Evolutionary conservation across 2,888 invertebrate genomes (phyloP), one percentile per base, ranked within the genome.

Genomic region (Melipona bicolor): DNA sequence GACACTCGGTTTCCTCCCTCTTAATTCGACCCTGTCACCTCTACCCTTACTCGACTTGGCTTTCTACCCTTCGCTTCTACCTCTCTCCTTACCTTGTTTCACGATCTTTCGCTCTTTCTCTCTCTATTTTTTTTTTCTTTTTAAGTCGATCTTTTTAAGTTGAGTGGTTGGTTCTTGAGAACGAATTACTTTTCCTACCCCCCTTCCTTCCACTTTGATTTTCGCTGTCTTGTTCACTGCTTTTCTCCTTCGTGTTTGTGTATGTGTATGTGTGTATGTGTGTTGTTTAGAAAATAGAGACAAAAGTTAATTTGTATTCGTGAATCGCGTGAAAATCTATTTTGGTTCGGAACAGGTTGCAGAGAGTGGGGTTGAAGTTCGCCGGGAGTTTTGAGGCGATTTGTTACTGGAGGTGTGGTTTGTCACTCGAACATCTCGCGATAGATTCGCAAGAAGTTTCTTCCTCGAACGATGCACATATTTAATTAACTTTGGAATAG

Each of bases 221-320:
- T 54, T 21, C 50, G 52, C 13, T 49, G 56, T 19, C 19, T 19
- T 19, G 6, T 52, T 52, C 52, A 4, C 52, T 52, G 27, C 64
- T 11, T 59, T n/a, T n/a, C 11, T 24, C n/a, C 9, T 9, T 43
- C 9, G 9, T 43, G 36, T 36, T 6, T 6, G 36, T 9, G 36
- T 6, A 6, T 36, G 36, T 6, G 36, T 36, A 5, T 36, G 36
- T 36, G 36, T 36, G 36, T 36, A 21, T 15, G 5, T 64, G 4
- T 5, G 11, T 13, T 19, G 6, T 4, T 9, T 21, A 0, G 15
- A 11, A 4, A 5, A 19, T 13, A 24, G 0, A 50, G 17, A 9
- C 9, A 32, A 19, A 11, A 19, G 59, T 43, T 86, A 86, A 88
- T 88, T 88, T 80, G 81, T 88, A 88, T 88, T 88, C 82, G 70